phyloP scores from a whole-genome alignment of 1,140 invertebrate species.

The Aphaenogaster rudis region DNA sequence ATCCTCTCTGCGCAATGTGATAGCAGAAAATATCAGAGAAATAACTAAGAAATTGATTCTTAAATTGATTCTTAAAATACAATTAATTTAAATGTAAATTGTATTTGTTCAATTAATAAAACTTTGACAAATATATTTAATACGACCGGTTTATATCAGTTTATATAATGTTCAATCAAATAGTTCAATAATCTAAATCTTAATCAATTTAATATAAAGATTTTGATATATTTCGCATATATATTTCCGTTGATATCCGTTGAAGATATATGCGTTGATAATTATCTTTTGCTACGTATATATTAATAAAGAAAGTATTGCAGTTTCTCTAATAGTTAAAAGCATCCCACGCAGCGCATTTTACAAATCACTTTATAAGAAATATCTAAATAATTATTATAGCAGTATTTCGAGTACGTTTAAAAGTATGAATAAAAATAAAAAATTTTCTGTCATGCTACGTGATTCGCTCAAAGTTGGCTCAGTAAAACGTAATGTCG shows the following conservation, averaged over 20 bases:
- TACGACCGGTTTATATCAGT: neutral
- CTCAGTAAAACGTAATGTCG: constrained; percentile 51
- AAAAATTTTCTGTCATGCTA: constrained; percentile 20
- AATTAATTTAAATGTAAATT: neutral
- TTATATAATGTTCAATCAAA: neutral
- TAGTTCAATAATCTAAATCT: neutral
- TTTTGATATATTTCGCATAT: neutral
- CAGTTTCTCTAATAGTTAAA: constrained; percentile 17
- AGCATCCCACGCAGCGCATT: neutral
- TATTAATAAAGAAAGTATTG: neutral
- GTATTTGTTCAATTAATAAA: neutral
- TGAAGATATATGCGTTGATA: neutral
- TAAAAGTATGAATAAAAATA: constrained; percentile 10
- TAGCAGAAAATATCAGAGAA: neutral
- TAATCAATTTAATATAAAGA: neutral
- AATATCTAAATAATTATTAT: constrained; percentile 7
- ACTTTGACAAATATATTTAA: neutral
- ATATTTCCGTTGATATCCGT: too few species aligned
- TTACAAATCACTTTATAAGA: neutral
- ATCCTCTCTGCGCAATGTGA: neutral
- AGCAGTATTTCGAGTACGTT: neutral
- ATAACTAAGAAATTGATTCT: neutral
- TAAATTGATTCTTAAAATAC: neutral
- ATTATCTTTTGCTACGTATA: neutral
- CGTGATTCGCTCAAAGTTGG: constrained; percentile 49